Evolutionary conservation across 2,113 vertebrate genomes (phyloP).

Genomic region (Salvator merianae): DNA sequence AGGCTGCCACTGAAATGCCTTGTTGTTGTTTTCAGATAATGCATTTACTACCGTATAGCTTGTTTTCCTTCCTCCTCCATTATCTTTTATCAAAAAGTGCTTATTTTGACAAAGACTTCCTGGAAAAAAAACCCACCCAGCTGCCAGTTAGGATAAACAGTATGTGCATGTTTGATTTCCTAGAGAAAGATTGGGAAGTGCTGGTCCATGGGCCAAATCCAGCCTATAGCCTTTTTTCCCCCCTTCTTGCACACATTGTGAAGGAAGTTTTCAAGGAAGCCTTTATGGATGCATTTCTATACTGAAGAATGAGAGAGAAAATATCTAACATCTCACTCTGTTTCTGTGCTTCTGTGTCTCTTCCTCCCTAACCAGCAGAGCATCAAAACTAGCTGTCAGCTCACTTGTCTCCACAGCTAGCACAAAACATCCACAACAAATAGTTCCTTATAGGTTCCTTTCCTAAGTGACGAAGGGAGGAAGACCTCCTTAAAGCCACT

Average conservation of each 20-base stretch:
- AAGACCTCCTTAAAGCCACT: background rate
- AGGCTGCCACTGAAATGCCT: too few relatives aligned
- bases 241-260: background rate
- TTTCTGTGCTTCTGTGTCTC: too few relatives aligned
- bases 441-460: background rate
- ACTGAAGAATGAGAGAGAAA: background rate
- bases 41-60: too few relatives aligned
- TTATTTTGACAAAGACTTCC: background rate
- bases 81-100: background rate
- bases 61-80: background rate
- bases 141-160: background rate
- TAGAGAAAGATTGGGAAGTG: background rate
- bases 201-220: background rate
- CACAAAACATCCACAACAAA: background rate
- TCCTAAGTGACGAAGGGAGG: background rate
- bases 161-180: background rate
- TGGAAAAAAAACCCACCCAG: background rate
- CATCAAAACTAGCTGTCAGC: too few relatives aligned
- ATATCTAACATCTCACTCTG: too few relatives aligned
- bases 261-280: background rate
- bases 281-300: background rate
- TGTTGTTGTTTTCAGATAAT: background rate
- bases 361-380: background rate
- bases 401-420: background rate
- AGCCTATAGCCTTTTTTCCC: background rate